A percentile compares a stretch with the other conserved stretches of the same genome.
These are phyloP conservation scores for Thaumetopoea pityocampa DNA, from an alignment of 1,140 invertebrate species.

Conservation along the genomic window DNA sequence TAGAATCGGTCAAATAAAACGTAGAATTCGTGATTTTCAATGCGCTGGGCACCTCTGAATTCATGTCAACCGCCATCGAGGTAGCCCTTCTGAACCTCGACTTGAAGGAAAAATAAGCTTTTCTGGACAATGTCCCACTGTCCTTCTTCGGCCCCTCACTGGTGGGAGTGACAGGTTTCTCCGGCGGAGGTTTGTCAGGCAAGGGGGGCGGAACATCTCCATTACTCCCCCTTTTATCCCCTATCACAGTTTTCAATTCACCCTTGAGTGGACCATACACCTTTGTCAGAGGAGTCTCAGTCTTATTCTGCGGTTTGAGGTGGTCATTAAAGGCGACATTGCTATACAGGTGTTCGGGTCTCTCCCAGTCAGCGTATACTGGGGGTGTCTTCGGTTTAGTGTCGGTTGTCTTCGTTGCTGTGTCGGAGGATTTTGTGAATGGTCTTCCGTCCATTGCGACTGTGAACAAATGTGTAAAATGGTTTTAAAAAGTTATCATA, in stretches of 20 bases:
- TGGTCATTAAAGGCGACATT: constrained; percentile 54
- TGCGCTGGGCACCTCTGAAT: constrained; percentile 54
- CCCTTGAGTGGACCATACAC: constrained; percentile 48
- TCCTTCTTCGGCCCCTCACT: constrained; percentile 47
- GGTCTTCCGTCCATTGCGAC: constrained; percentile 61
- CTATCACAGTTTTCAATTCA: constrained; percentile 46
- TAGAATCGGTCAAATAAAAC: constrained; percentile 80
- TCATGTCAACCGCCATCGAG: constrained; percentile 61
- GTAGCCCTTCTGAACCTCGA: constrained; percentile 73
- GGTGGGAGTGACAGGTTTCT: constrained; percentile 53
- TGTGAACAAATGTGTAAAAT: constrained; percentile 28
- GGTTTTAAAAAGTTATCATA: constrained; percentile 2
- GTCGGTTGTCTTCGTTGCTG: constrained; percentile 42
- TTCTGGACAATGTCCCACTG: constrained; percentile 65
- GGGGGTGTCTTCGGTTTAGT: constrained; percentile 43
- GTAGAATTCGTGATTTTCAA: constrained; percentile 78
- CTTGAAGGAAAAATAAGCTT: constrained; percentile 73
- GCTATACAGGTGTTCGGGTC: constrained; percentile 44
- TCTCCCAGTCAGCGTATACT: constrained; percentile 57
- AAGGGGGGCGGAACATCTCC: constrained; percentile 47
- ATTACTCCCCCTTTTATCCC: constrained; percentile 45
- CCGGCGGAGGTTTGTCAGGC: constrained; percentile 41
- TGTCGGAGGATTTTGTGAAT: constrained; percentile 40
- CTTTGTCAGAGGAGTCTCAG: constrained; percentile 44
- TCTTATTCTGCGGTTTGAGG: constrained; percentile 38